Conservation (phyloP, 1,140 invertebrate species). For the Thrips palmi region DNA sequence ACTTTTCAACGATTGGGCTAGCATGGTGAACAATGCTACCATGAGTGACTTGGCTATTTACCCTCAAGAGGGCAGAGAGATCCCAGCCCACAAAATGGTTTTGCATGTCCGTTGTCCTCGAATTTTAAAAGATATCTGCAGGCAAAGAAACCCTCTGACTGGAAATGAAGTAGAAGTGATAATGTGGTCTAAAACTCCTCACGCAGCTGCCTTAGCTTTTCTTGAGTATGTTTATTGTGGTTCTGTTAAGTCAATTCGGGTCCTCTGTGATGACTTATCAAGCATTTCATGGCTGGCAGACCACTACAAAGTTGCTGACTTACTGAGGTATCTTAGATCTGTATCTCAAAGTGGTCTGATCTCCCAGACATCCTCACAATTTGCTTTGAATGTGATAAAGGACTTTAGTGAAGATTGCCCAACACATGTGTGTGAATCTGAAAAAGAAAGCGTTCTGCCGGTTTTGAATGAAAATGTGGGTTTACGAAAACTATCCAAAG, state of each 20-base stretch:
- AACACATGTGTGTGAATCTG: too few relatives aligned
- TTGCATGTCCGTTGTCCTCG: slow-evolving; percentile 12
- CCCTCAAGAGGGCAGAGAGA: slow-evolving; percentile 12
- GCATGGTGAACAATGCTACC: slow-evolving; percentile 11
- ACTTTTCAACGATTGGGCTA: slow-evolving; percentile 12
- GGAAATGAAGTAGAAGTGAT: slow-evolving; percentile 10
- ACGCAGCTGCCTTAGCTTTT: slow-evolving; percentile 11
- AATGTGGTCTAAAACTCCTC: slow-evolving; percentile 11
- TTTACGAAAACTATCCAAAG: too few relatives aligned
- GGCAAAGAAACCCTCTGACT: slow-evolving; percentile 10
- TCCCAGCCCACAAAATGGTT: slow-evolving; percentile 14
- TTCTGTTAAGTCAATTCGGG: background rate
- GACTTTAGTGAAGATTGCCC: too few relatives aligned
- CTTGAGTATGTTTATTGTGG: slow-evolving; percentile 13
- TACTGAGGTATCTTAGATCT: too few relatives aligned
- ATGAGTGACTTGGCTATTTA: slow-evolving; percentile 15
- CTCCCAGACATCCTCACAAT: too few relatives aligned
- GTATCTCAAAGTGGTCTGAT: background rate
- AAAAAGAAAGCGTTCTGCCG: too few relatives aligned
- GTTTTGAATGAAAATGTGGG: too few relatives aligned
- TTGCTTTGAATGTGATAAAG: too few relatives aligned
- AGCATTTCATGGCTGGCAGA: too few relatives aligned
- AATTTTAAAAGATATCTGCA: slow-evolving; percentile 12
- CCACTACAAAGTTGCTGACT: too few relatives aligned
- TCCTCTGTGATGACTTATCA: background rate